Percentiles rank a stretch among this genome's conserved stretches.
Evolutionary conservation across 2,888 invertebrate genomes (phyloP).

Genomic region (Cerastis leucographa): DNA sequence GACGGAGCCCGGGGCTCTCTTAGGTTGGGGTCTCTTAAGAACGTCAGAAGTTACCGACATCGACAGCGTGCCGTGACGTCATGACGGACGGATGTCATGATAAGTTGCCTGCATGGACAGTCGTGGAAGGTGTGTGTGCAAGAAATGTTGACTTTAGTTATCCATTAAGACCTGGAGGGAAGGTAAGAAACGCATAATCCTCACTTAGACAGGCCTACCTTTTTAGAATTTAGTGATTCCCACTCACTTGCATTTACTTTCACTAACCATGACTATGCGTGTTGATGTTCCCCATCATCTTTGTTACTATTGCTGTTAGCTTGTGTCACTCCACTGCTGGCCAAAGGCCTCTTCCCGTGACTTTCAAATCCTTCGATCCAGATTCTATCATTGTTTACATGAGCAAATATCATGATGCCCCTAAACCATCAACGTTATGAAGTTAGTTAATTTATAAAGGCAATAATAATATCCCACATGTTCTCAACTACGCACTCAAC

Average conservation of each 20-base stretch:
- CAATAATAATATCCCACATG: neutral
- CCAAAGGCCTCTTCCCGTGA: too few species aligned
- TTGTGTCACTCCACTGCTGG: too few species aligned
- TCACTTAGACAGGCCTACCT: neutral
- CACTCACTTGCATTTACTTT: neutral
- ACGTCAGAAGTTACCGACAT: neutral
- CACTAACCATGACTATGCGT: neutral
- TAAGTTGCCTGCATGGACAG: neutral
- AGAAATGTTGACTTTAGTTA: neutral
- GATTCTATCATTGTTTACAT: neutral
- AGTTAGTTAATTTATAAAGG: neutral
- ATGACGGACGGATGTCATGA: neutral
- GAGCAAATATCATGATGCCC: neutral
- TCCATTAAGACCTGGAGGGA: neutral
- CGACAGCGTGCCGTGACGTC: neutral
- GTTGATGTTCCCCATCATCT: too few species aligned
- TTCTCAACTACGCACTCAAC: neutral
- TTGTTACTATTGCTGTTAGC: too few species aligned
- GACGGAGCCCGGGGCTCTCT: constrained; percentile 67
- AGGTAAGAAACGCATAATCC: neutral
- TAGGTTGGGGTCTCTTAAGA: constrained; percentile 3
- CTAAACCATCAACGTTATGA: neutral
- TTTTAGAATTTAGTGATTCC: neutral
- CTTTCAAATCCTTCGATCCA: too few species aligned
- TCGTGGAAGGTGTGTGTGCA: neutral